Conservation (phyloP, 2,797 vertebrate species). For the Syncerus caffer region DNA sequence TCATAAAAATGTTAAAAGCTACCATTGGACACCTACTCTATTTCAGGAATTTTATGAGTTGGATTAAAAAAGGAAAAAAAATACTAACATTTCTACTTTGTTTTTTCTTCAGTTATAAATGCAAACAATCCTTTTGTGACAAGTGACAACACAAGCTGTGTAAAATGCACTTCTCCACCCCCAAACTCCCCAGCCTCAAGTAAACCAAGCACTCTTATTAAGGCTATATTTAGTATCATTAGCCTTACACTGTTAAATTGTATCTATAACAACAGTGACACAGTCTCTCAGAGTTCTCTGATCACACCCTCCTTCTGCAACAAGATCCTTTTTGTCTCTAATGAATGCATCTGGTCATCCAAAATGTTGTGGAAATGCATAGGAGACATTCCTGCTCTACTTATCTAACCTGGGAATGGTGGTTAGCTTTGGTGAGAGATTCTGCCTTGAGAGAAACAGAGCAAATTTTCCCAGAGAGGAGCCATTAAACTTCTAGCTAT, state of each 20-base stretch:
- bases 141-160: neutral
- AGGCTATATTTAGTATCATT: neutral
- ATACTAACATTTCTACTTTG: neutral
- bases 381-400: neutral
- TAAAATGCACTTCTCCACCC: neutral
- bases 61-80: neutral
- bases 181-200: neutral
- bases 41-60: neutral
- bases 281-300: neutral
- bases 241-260: neutral
- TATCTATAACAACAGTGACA: neutral
- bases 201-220: neutral
- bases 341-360: neutral
- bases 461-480: neutral
- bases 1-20: neutral
- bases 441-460: neutral
- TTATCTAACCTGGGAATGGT: neutral
- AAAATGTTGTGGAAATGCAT: neutral
- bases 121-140: neutral
- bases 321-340: neutral
- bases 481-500: neutral
- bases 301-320: neutral
- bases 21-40: neutral
- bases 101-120: neutral
- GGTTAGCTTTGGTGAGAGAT: neutral